Percentiles rank a stretch among this genome's conserved stretches.
Conservation (phyloP, 2,888 invertebrate species). For the Machimus atricapillus region DNA sequence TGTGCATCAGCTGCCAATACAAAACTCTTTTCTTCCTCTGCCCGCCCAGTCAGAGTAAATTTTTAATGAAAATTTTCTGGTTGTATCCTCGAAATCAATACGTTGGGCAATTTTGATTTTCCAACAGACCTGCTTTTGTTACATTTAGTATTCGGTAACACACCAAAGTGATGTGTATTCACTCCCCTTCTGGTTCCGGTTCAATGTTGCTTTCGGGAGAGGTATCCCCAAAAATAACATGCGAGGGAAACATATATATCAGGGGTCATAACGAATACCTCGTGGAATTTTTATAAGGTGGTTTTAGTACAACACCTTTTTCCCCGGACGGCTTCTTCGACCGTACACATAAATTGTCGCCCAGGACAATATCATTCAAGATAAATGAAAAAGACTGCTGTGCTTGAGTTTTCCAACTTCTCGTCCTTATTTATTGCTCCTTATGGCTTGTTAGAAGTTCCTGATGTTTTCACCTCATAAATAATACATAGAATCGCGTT, state of each 20-base stretch:
- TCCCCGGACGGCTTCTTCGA: neutral
- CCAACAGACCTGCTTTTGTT: neutral
- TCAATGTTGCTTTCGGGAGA: conserved; percentile 8
- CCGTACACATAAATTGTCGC: conserved; percentile 19
- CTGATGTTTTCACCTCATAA: conserved; percentile 2
- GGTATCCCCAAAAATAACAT: conserved; percentile 11
- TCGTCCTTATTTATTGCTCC: conserved; percentile 23
- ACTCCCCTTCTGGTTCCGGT: neutral
- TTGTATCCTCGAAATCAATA: neutral
- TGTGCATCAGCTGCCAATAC: neutral
- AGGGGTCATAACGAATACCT: conserved; percentile 1
- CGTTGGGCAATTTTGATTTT: neutral
- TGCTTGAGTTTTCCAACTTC: conserved; percentile 1
- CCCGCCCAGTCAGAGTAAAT: neutral
- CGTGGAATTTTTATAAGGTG: conserved; percentile 33
- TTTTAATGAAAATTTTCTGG: neutral
- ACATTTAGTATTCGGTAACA: conserved; percentile 3
- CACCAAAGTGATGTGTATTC: neutral
- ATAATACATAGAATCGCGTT: neutral
- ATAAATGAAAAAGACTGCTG: conserved; percentile 33
- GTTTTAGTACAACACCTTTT: conserved; percentile 36
- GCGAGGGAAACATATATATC: conserved; percentile 17
- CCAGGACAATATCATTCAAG: conserved; percentile 32
- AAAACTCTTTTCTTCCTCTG: neutral
- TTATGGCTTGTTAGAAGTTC: neutral